These are phyloP conservation scores for Aythya baeri DNA, from an alignment of 2,113 vertebrate genomes.

Conservation along the genomic window DNA sequence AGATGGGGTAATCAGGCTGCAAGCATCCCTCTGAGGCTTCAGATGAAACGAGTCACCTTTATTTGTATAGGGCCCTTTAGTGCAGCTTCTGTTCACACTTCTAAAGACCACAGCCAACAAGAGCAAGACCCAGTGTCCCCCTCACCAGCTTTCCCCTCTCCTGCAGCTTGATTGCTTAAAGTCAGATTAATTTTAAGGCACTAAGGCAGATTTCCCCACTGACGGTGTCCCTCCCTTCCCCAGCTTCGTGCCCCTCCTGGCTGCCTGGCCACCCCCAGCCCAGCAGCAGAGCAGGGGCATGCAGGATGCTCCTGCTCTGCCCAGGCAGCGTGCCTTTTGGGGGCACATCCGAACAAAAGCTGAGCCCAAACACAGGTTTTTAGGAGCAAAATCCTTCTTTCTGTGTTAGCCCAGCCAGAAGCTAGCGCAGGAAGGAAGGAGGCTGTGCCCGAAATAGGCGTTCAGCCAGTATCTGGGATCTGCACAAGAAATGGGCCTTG, in stretches of 20 bases:
- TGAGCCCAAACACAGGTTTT: neutral
- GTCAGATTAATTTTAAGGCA: neutral
- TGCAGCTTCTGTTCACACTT: neutral
- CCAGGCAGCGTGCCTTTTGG: rapidly evolving
- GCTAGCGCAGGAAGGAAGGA: neutral
- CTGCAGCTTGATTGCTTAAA: neutral
- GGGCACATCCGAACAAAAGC: neutral
- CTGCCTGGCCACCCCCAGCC: no score
- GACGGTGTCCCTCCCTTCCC: rapidly evolving
- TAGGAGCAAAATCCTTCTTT: neutral
- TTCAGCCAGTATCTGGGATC: neutral
- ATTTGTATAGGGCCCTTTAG: neutral
- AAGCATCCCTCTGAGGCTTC: neutral
- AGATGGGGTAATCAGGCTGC: neutral
- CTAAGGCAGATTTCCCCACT: rapidly evolving
- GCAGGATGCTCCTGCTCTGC: neutral
- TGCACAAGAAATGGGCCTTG: neutral
- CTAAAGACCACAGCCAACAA: neutral
- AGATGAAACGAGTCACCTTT: neutral
- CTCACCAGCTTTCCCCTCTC: neutral
- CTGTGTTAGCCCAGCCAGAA: neutral
- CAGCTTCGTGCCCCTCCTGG: neutral
- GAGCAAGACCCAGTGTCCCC: rapidly evolving
- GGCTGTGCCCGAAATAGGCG: neutral
- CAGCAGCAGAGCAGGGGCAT: neutral